Percentiles rank a stretch among this genome's conserved stretches.
Conservation (phyloP, 1,140 invertebrate species). For the Vanessa atalanta region DNA sequence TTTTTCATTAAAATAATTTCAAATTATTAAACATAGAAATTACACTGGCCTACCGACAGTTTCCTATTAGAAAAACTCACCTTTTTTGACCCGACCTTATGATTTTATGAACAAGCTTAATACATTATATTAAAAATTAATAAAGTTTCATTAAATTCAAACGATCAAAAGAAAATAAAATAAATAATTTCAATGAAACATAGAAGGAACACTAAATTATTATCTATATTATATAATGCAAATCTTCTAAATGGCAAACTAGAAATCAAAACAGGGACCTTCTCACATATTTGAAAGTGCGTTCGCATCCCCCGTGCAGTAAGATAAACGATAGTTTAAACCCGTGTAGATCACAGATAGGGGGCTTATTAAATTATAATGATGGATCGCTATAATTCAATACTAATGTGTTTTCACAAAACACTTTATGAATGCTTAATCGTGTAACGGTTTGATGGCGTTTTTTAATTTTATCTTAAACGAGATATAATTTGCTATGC, state of each 20-base stretch:
- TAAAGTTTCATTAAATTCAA: too few relatives aligned
- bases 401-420: conserved; percentile 71
- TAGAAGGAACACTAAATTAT: too few relatives aligned
- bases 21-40: too few relatives aligned
- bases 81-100: too few relatives aligned
- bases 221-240: too few relatives aligned
- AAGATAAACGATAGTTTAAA: conserved; percentile 68
- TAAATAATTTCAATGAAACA: too few relatives aligned
- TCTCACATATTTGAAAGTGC: conserved; percentile 16
- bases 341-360: conserved; percentile 56
- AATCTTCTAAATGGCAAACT: not conserved
- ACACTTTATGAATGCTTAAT: conserved; percentile 57
- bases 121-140: too few relatives aligned
- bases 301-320: conserved; percentile 23
- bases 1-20: too few relatives aligned
- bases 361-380: conserved; percentile 71
- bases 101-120: too few relatives aligned
- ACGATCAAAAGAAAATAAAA: too few relatives aligned
- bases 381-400: conserved; percentile 75
- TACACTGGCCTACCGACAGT: too few relatives aligned
- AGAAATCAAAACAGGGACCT: conserved; percentile 14
- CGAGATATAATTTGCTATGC: conserved; percentile 51
- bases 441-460: conserved; percentile 48
- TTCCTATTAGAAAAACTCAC: too few relatives aligned
- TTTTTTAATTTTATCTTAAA: conserved; percentile 51